Base-by-base conservation (phyloP, 2,113 vertebrate genomes). In the Salminus brasiliensis region DNA sequence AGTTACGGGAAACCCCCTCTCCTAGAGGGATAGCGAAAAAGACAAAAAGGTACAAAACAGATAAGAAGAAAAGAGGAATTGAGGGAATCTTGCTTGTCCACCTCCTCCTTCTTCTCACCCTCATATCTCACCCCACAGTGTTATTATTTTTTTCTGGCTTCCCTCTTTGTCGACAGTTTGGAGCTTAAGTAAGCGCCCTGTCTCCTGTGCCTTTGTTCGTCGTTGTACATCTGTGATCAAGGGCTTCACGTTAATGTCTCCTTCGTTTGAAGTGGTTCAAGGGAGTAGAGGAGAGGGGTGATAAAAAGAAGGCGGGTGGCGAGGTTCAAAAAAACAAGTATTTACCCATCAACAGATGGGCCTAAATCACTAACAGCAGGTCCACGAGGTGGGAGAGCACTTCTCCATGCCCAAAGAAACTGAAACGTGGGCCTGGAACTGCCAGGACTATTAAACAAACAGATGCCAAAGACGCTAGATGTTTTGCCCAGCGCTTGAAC, bases 1-100 rank as follows among this genome's bases (percentile, higher is more conserved):
- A 53, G 63, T 84, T 84, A 75, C 79, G 67, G 83, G 83, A 81
- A 84, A 78, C 45, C 74, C 81, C 71, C 74, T 27, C 41, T 60
- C 47, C 13, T 53, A 75, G 63, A 62, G 27, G 43, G 62, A 5
- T 3, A 55, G 34, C 41, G 34, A 60, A 74, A 83, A 27, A 75
- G 13, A 81, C 43, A 73, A 34, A 72, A 73, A 79, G 86, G 73
- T 69, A 47, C 30, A 30, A 62, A 55, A 67, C 27, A 81, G 52
- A 47, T 47, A 43, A 74, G 63, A 32, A 53, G 6, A 39, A 72
- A 85, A 63, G 75, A 23, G 52, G 62, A 41, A 34, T 9, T 53
- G 70, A 76, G 47, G 71, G 57, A 87, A 72, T 52, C 52, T 60
- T 6, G 70, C 69, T 41, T 16, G 30, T 78, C 79, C 73, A 78